These are phyloP conservation scores for Ecdyonurus torrentis DNA, from an alignment of 2,888 invertebrate genomes.

Conservation along the genomic window DNA sequence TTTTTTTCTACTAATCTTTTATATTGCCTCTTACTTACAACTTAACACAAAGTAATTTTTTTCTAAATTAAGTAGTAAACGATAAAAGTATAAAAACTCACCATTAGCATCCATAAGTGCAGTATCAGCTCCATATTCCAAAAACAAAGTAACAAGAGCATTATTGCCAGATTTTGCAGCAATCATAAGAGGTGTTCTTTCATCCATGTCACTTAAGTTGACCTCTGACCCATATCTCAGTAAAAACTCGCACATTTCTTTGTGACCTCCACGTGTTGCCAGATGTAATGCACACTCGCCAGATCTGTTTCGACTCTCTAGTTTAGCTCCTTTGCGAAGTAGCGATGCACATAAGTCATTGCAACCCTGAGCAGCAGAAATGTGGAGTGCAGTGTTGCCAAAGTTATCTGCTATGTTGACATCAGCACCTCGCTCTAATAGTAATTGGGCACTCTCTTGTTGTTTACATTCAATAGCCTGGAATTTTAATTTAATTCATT, in stretches of 20 bases:
- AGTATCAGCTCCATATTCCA: constrained; percentile 20
- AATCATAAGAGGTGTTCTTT: constrained; percentile 21
- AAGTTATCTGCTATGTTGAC: constrained; percentile 16
- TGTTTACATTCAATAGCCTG: constrained; percentile 21
- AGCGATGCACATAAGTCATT: constrained; percentile 20
- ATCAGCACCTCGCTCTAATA: constrained; percentile 19
- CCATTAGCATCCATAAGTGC: constrained; percentile 20
- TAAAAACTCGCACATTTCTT: constrained; percentile 20
- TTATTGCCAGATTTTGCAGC: constrained; percentile 20
- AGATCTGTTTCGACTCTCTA: constrained; percentile 19
- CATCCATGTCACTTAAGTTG: constrained; percentile 19
- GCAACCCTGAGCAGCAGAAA: constrained; percentile 19
- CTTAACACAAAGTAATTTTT: too few species aligned
- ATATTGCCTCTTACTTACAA: too few species aligned
- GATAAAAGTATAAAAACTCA: constrained; percentile 9
- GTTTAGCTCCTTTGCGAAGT: constrained; percentile 20
- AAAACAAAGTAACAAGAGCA: constrained; percentile 18
- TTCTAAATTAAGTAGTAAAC: too few species aligned
- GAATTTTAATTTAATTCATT: too few species aligned
- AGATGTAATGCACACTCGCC: constrained; percentile 21
- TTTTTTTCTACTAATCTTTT: too few species aligned
- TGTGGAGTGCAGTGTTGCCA: constrained; percentile 19
- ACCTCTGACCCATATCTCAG: constrained; percentile 19
- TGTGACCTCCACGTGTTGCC: constrained; percentile 19
- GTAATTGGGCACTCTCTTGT: constrained; percentile 18